Evolutionary conservation across 2,888 invertebrate species (phyloP).

Genomic region (Tenthredo mesomela): DNA sequence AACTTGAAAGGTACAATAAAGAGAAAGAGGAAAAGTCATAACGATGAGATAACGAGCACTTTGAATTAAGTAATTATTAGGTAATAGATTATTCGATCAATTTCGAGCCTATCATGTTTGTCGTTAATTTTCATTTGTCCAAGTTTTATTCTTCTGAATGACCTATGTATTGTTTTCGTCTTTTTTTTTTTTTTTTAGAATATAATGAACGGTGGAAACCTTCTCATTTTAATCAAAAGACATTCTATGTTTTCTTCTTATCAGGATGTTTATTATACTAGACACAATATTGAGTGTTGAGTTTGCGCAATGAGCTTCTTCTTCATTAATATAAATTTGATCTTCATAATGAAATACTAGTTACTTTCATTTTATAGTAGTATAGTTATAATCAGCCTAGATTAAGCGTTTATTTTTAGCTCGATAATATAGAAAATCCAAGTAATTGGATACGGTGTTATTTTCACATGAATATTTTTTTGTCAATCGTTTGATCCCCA

Average conservation of each 20-base stretch:
- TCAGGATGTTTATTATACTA: neutral
- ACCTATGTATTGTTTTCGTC: neutral
- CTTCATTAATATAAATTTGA: constrained; percentile 8
- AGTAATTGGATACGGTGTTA: neutral
- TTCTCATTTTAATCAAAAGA: neutral
- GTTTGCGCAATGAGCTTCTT: neutral
- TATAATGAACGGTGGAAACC: neutral
- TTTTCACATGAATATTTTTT: neutral
- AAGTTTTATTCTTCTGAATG: neutral
- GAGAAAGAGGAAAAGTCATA: constrained; percentile 96
- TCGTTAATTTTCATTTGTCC: neutral
- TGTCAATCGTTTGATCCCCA: neutral
- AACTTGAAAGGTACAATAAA: constrained; percentile 93
- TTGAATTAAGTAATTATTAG: neutral
- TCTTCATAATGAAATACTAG: neutral
- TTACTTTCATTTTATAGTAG: neutral
- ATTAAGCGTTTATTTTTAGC: neutral
- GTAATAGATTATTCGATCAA: constrained; percentile 8
- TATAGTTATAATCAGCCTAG: neutral
- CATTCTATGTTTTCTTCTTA: neutral
- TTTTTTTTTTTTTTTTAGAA: neutral
- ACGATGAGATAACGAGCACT: constrained; percentile 57
- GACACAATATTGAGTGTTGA: neutral
- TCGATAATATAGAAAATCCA: neutral
- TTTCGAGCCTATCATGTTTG: neutral